These are phyloP conservation scores for Macroteleia sp. DNA, from an alignment of 2,888 invertebrate species.

Conservation along the genomic window DNA sequence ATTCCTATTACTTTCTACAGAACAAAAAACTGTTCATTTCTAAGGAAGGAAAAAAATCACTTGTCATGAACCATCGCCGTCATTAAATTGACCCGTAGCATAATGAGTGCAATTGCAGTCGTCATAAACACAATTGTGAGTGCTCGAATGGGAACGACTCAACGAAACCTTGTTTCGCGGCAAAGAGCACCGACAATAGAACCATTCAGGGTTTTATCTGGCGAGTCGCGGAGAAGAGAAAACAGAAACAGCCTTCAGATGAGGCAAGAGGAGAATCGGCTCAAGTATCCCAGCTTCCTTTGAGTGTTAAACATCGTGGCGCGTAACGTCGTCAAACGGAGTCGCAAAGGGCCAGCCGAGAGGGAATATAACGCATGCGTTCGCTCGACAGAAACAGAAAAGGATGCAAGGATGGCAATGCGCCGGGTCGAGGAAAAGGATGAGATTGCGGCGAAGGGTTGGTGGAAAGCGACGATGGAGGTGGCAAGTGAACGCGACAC, in stretches of 20 bases:
- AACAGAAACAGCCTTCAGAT: conserved; percentile 25
- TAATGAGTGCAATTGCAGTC: conserved; percentile 19
- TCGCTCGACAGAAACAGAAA: conserved; percentile 61
- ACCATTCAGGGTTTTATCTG: conserved; percentile 36
- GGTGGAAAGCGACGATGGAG: conserved; percentile 61
- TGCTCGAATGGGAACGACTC: conserved; percentile 4
- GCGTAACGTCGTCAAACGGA: conserved; percentile 50
- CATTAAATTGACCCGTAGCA: conserved; percentile 17
- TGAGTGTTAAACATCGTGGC: conserved; percentile 52
- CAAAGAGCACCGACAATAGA: conserved; percentile 36
- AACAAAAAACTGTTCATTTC: too few relatives aligned
- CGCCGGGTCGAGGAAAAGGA: conserved; percentile 63
- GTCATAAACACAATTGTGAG: conserved; percentile 26
- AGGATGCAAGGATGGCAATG: conserved; percentile 67
- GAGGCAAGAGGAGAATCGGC: conserved; percentile 26
- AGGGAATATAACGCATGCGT: conserved; percentile 64
- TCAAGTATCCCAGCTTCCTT: conserved; percentile 40
- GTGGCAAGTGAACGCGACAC: conserved; percentile 66
- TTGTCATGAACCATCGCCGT: too few relatives aligned
- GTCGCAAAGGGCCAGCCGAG: conserved; percentile 43
- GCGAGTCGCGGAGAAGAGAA: conserved; percentile 14
- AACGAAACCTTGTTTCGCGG: conserved; percentile 32
- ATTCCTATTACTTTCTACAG: too few relatives aligned
- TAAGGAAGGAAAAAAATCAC: too few relatives aligned
- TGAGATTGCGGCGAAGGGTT: conserved; percentile 62